These are phyloP conservation scores for Cinclus cinclus DNA, from an alignment of 2,113 vertebrate genomes.

Conservation along the genomic window DNA sequence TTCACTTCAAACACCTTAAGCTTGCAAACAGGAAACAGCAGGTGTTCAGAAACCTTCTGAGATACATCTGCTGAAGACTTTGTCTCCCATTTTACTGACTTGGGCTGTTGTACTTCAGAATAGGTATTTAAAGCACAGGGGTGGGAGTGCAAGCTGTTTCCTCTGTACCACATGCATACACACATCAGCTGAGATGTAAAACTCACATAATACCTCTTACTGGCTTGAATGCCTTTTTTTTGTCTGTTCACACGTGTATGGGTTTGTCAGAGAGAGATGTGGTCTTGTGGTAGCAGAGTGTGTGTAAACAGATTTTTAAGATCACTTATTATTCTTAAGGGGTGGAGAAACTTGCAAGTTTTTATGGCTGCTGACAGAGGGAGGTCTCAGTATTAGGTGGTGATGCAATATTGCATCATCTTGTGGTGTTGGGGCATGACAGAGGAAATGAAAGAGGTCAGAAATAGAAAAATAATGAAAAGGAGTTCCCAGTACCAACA, in stretches of 20 bases:
- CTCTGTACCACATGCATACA: not conserved
- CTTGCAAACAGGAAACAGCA: conserved; percentile 13
- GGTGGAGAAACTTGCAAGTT: not conserved
- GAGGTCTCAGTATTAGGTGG: not conserved
- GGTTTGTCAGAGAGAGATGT: not conserved
- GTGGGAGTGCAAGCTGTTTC: conserved; percentile 51
- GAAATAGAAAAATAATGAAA: conserved; percentile 35
- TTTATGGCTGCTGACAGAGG: not conserved
- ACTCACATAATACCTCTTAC: not conserved
- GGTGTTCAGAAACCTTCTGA: conserved; percentile 8
- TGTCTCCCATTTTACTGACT: conserved; percentile 8
- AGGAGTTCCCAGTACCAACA: not conserved
- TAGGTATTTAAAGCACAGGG: conserved; percentile 40
- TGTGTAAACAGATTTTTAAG: not conserved
- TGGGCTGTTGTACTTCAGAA: not conserved
- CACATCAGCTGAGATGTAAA: conserved; percentile 9
- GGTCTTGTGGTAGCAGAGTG: not conserved
- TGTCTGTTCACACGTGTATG: not conserved
- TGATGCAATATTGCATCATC: conserved; percentile 64
- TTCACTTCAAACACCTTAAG: not conserved
- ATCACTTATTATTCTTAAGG: not conserved
- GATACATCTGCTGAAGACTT: conserved; percentile 26
- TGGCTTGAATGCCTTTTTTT: not conserved
- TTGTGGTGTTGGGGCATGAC: not conserved
- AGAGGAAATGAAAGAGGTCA: conserved; percentile 30